A percentile compares a stretch with the other conserved stretches of the same genome.
Conservation (phyloP, 2,113 vertebrate genomes). For the Addax nasomaculatus region DNA sequence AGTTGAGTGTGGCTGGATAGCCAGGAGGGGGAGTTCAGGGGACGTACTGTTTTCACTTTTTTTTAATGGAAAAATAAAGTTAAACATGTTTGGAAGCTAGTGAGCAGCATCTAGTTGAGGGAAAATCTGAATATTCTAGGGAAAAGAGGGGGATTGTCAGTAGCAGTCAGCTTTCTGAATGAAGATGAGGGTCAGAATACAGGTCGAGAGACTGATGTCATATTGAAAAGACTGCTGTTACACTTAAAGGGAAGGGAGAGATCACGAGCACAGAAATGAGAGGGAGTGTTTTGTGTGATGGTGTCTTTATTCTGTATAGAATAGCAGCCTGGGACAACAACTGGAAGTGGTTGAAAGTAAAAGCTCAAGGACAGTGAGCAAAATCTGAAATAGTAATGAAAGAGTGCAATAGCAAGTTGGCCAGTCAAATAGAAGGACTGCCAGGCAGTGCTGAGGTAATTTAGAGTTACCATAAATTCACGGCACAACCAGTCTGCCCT, state of each 20-base stretch:
- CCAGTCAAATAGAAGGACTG: neutral
- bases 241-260: neutral
- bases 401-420: neutral
- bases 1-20: neutral
- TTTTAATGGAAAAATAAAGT: conserved; percentile 26
- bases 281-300: neutral
- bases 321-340: neutral
- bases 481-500: neutral
- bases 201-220: neutral
- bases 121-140: neutral
- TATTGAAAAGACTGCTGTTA: neutral
- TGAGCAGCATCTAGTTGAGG: neutral
- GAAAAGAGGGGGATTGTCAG: neutral
- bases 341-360: neutral
- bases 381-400: neutral
- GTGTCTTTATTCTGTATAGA: neutral
- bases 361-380: neutral
- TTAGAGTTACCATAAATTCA: neutral
- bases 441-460: neutral
- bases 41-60: neutral
- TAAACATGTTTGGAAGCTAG: neutral
- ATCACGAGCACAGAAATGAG: neutral
- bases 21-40: neutral
- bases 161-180: neutral
- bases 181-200: neutral